Evolutionary conservation across 1,140 invertebrate genomes (phyloP).

Genomic region (Zaprionus inermis): DNA sequence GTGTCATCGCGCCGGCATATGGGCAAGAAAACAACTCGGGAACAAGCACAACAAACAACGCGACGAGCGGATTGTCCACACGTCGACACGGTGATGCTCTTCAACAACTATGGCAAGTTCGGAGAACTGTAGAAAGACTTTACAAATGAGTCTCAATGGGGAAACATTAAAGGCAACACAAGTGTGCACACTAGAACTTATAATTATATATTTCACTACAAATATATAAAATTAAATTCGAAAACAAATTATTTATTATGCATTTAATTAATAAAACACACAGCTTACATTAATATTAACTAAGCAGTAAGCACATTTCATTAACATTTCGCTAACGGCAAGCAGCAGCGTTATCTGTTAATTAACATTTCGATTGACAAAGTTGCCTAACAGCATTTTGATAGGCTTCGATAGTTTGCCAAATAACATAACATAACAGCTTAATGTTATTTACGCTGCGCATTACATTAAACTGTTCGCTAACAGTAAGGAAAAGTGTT

Average conservation of each 20-base stretch:
- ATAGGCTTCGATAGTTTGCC: not conserved
- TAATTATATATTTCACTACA: not conserved
- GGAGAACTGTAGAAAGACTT: not conserved
- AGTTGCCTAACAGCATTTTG: not conserved
- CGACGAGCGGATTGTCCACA: slow-evolving; percentile 12
- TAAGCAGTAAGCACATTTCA: not conserved
- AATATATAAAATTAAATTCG: too few relatives aligned
- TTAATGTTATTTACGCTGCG: too few relatives aligned
- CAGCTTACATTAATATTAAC: not conserved
- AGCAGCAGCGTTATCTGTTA: not conserved
- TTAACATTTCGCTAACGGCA: not conserved
- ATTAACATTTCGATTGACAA: not conserved
- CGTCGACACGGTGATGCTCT: slow-evolving; percentile 21
- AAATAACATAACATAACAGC: not conserved
- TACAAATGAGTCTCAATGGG: not conserved
- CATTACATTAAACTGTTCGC: not conserved
- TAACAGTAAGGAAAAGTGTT: not conserved
- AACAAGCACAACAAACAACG: slow-evolving; percentile 61
- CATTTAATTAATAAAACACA: not conserved
- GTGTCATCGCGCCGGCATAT: slow-evolving; percentile 82
- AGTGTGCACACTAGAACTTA: not conserved
- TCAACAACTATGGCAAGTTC: not conserved
- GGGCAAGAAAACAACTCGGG: slow-evolving; percentile 70
- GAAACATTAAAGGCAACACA: too few relatives aligned
- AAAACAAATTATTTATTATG: not conserved